Evolutionary conservation across 2,888 invertebrate genomes (phyloP), one percentile per base, ranked within the genome.

Genomic region (Drosophila meridiana): DNA sequence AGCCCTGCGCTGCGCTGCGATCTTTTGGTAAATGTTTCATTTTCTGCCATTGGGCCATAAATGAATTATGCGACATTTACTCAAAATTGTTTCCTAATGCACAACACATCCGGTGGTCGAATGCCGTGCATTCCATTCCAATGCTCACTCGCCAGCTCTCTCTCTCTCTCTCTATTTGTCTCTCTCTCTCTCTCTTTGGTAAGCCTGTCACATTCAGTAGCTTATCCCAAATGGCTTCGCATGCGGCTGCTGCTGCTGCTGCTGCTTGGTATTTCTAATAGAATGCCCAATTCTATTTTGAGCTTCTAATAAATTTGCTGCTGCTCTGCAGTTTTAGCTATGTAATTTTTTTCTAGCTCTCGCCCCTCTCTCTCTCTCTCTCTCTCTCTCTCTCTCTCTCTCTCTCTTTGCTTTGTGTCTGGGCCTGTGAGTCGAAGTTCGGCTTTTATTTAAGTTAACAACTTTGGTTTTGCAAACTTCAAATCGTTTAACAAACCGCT

Each of bases 41-140:
- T n/a, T 52, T 76, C 48, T 69, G 65, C 58, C 66, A 73, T 72
- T 64, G 60, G 72, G 67, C 76, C 76, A 87, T 91, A 92, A 92
- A 90, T 91, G 92, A 91, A 90, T 91, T 91, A 91, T 92, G 90
- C 87, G 90, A 91, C 91, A 91, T 92, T 92, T 91, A 90, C 84
- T 83, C 74, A 82, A 87, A 91, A 90, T 84, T 86, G 87, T 82
- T 83, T 83, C 78, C 91, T 82, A 90, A 83, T 87, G 89, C 89
- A 76, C 64, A 84, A 77, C 87, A 77, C 84, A 91, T 85, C 78
- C 82, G 83, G 62, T 69, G 48, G 70, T 47, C 64, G 59, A 78
- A 60, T 61, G 50, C 47, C 60, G 47, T 26, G 42, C 69, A 34
- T 6, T 52, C 34, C 52, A 61, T 56, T 47, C 36, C 20, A 42